Base-by-base conservation (phyloP, 2,797 vertebrate genomes). In the Microtus agrestis region DNA sequence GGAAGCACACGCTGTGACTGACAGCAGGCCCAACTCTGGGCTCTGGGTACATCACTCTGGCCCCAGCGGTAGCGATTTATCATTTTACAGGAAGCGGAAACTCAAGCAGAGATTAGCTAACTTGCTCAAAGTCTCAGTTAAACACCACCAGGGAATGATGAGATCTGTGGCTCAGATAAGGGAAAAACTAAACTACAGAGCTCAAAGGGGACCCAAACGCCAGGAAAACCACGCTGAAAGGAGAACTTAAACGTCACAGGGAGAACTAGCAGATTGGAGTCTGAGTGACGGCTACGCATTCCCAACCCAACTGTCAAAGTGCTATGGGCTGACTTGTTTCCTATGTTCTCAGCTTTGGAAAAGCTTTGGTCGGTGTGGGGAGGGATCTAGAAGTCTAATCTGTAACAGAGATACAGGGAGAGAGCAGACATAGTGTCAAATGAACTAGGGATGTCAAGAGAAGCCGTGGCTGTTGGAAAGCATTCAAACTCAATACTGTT, bases 31-130 rank as follows among this genome's bases (percentile, higher is more conserved):
- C 79, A 29, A 25, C 84, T 76, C 84, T 93, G 19, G 29, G 40
- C 25, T 91, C 29, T 59, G 29, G n/a, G 56, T 29, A 40, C 13
- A 80, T 17, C 34, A 25, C 40, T 65, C 88, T 40, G 54, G 88
- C 40, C 71, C 59, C 56, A 13, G 31, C 43, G 93, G 13, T 69
- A 73, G 67, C 74, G 46, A 73, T 2, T 63, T 43, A 85, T 43
- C 40, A 92, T 76, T 82, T 96, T 80, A 93, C 2, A 95, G 78
- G n/a, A 92, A 89, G 40, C 96, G 69, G 81, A 95, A 94, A 92
- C 37, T 46, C 86, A 93, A 94, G 48, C 34, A 87, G 37, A 96
- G 54, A 40, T 78, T 61, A 91, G 82, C 31, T 31, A 71, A 97
- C 29, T 61, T 84, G 56, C 46, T 94, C 81, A 93, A 79, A 94